Percentiles rank a stretch among this genome's conserved stretches.
phyloP scores from a whole-genome alignment of 2,888 invertebrate genomes.

The Andrena praecox region DNA sequence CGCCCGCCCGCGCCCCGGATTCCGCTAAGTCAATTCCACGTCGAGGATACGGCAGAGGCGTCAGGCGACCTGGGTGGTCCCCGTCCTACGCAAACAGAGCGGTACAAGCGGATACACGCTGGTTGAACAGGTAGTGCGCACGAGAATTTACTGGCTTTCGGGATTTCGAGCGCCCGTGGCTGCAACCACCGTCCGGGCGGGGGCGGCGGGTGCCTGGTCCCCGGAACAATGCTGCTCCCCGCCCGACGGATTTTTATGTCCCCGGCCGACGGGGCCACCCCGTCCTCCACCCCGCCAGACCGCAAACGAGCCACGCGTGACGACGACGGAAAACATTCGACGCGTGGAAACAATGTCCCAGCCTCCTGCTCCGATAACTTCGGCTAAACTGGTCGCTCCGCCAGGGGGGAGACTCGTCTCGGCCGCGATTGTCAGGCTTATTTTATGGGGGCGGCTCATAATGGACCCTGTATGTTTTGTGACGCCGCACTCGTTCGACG shows the following conservation, averaged over 20 bases:
- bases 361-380: slow-evolving; percentile 33
- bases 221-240: slow-evolving; percentile 40
- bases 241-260: slow-evolving; percentile 32
- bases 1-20: slow-evolving; percentile 66
- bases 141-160: slow-evolving; percentile 81
- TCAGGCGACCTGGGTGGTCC: slow-evolving; percentile 81
- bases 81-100: slow-evolving; percentile 82
- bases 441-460: slow-evolving; percentile 47
- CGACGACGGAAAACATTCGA: slow-evolving; percentile 40
- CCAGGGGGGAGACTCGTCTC: not conserved
- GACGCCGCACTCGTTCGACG: slow-evolving; percentile 12
- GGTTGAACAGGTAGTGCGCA: slow-evolving; percentile 77
- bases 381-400: slow-evolving; percentile 15
- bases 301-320: slow-evolving; percentile 15
- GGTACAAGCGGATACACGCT: slow-evolving; percentile 66
- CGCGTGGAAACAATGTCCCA: slow-evolving; percentile 40
- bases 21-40: slow-evolving; percentile 81
- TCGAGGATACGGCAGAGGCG: slow-evolving; percentile 78
- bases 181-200: not conserved
- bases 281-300: not conserved
- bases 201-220: slow-evolving; percentile 19
- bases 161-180: slow-evolving; percentile 63
- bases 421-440: slow-evolving; percentile 38
- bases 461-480: slow-evolving; percentile 31
- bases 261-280: slow-evolving; percentile 8